These are phyloP conservation scores for Rutpela maculata DNA, from an alignment of 2,888 invertebrate genomes.

Conservation along the genomic window DNA sequence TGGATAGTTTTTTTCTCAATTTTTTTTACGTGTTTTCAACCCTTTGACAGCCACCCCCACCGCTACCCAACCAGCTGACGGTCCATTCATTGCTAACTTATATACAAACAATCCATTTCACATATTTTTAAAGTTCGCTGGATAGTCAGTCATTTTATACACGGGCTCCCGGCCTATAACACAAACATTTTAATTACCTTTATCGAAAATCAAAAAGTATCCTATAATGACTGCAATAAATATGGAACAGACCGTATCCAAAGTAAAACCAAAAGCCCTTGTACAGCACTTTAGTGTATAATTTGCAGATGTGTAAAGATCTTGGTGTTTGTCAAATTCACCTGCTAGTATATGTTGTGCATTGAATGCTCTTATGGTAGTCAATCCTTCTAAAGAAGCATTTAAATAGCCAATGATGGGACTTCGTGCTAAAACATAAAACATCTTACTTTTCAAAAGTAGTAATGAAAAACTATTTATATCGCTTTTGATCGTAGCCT, in stretches of 20 bases:
- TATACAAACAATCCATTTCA: too few relatives aligned
- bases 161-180: too few relatives aligned
- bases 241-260: constrained; percentile 62
- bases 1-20: too few relatives aligned
- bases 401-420: constrained; percentile 68
- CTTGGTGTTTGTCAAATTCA: constrained; percentile 68
- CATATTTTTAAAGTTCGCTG: too few relatives aligned
- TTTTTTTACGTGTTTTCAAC: too few relatives aligned
- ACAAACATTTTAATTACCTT: constrained; percentile 49
- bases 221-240: constrained; percentile 56
- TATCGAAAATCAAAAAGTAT: constrained; percentile 52
- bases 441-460: background rate
- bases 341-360: constrained; percentile 62
- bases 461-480: too few relatives aligned
- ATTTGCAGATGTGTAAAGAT: constrained; percentile 66
- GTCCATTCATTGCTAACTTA: too few relatives aligned
- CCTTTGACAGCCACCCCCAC: too few relatives aligned
- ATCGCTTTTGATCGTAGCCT: too few relatives aligned
- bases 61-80: too few relatives aligned
- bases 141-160: too few relatives aligned
- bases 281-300: constrained; percentile 63
- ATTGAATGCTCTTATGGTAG: constrained; percentile 67
- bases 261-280: constrained; percentile 65
- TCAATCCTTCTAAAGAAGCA: constrained; percentile 68
- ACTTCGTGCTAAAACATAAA: constrained; percentile 64